Base-by-base conservation (phyloP, 2,888 invertebrate species). In the Mythimna albipuncta region DNA sequence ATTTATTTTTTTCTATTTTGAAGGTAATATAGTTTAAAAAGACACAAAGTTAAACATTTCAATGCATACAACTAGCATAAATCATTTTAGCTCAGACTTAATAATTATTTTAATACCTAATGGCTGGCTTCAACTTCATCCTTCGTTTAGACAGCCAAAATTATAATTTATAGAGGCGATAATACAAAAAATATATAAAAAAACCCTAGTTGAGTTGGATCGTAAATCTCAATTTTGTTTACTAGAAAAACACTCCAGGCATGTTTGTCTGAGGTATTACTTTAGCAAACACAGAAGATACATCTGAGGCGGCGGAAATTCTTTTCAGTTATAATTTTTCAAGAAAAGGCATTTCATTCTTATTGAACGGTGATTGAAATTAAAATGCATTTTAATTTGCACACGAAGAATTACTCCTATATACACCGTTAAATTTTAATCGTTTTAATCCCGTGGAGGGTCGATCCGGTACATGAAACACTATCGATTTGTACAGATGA, bases 141-240 rank as follows among this genome's bases (percentile, higher is more conserved):
- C 67, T 68, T 64, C 52, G 47, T 21, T 57, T 26, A 57, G 44
- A 69, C 69, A 38, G 50, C 57, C 5, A 38, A 64, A 64, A 78
- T 69, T 68, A 76, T 65, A 76, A 69, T 78, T 69, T 76, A 78
- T 81, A 69, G 64, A 47, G 62, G 41, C 52, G 57, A 54, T 76
- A 64, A 54, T 76, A 76, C 19, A 41, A 61, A 69, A 69, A 81
- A 59, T 59, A 81, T 54, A 70, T 63, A 65, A 41, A 62, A 62
- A 65, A 55, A 63, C 69, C 69, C 52, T 76, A 65, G 64, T 63
- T 50, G 47, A 65, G 47, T 70, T 54, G 47, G 70, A 69, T 76
- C 78, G 70, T 81, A 78, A 78, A 78, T 78, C 77, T 77, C 69
- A 65, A 81, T 78, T 81, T 32, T 64, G 62, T 81, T 78, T 78